Evolutionary conservation across 2,888 invertebrate species (phyloP).

Genomic region (Meandrusa payeni): DNA sequence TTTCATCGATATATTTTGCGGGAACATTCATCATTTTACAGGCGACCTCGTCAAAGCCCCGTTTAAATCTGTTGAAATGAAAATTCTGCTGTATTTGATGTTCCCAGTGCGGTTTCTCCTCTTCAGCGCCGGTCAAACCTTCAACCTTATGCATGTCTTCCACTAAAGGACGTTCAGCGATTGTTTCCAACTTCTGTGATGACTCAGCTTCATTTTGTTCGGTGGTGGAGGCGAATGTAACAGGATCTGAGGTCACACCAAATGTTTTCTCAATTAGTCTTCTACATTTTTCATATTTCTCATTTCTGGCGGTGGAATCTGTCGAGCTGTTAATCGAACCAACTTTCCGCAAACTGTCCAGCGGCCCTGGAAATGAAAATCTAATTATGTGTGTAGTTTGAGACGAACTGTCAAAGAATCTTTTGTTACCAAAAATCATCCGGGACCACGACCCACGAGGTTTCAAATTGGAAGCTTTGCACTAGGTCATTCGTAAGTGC

Average conservation of each 20-base stretch:
- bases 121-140: no score
- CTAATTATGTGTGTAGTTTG: background rate
- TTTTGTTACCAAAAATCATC: no score
- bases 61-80: slow-evolving; percentile 40
- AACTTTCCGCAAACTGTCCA: slow-evolving; percentile 20
- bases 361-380: slow-evolving; percentile 7
- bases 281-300: slow-evolving; percentile 32
- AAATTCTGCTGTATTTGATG: slow-evolving; percentile 31
- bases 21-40: slow-evolving; percentile 32
- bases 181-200: slow-evolving; percentile 47
- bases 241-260: slow-evolving; percentile 17
- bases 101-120: no score
- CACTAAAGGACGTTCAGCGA: slow-evolving; percentile 46
- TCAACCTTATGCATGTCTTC: slow-evolving; percentile 41
- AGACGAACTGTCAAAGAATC: no score
- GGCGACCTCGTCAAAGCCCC: slow-evolving; percentile 21
- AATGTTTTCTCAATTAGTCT: slow-evolving; percentile 34
- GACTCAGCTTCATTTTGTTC: slow-evolving; percentile 43
- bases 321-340: slow-evolving; percentile 11
- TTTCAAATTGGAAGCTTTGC: no score
- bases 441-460: no score
- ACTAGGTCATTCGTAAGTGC: no score
- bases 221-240: slow-evolving; percentile 35
- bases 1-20: slow-evolving; percentile 35
- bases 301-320: no score